Evolutionary conservation across 2,797 vertebrate genomes (phyloP), one percentile per base, ranked within the genome.

Genomic region (Emydoidea blandingii): DNA sequence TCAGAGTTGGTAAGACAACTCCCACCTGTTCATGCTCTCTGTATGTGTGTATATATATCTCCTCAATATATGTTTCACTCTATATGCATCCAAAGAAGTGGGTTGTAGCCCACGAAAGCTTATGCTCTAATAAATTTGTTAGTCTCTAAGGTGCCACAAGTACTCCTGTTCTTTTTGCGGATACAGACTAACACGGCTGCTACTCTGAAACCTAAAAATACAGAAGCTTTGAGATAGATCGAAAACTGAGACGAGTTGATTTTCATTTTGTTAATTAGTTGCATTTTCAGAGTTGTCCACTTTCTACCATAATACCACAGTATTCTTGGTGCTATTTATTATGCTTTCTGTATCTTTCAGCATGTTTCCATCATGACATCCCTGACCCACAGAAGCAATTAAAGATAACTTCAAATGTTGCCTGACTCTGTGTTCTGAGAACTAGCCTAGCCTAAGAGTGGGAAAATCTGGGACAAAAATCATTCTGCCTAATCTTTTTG

Each of bases 231-330:
- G 79, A 87, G 12, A 88, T 53, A 57, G 15, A n/a, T 41, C 52
- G 52, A 91, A 95, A 96, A 52, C 10, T 44, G 81, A 85, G 81
- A 59, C 25, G 19, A 85, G 91, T 65, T 80, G 0, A 2, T 90
- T 93, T 87, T 81, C 23, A 59, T 90, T 92, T 83, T 72, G 49
- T 65, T 93, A 93, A 95, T 93, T 93, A 8, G 18, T 88, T 97
- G 88, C 80, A 54, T 27, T 93, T 96, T 92, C 86, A 59, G 11
- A 92, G 37, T 86, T 76, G 29, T 86, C 19, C 8, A 2, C 56
- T 88, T 72, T 27, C 19, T 9, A 2, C 3, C 3, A 11, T 47
- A 90, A 81, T 25, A 19, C 34, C 82, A 18, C 8, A 57, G 15
- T 37, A 52, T 12, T 81, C 93, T 44, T 80, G 18, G 21, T 76